Percentiles rank a stretch among this genome's conserved stretches.
phyloP scores from a whole-genome alignment of 2,113 vertebrate genomes.

The Mastomys coucha region DNA sequence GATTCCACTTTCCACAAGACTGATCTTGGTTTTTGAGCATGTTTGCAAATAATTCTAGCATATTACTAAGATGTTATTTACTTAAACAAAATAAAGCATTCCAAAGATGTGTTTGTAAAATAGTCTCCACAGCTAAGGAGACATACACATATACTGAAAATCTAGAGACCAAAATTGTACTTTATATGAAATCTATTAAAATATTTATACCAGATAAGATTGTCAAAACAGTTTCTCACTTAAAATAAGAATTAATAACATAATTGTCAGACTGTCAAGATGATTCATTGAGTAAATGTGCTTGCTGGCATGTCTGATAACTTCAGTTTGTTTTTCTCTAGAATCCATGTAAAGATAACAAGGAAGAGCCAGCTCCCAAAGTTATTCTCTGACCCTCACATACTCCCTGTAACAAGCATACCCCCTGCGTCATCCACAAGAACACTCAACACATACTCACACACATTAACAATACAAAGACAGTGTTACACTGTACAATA shows the following conservation, averaged over 20 bases:
- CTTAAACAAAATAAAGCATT: conserved; percentile 17
- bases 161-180: not conserved
- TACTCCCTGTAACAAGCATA: not conserved
- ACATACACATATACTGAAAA: not conserved
- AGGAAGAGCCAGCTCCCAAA: not conserved
- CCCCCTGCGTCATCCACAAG: not conserved
- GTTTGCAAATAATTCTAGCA: not conserved
- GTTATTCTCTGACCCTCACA: no score
- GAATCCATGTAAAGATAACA: not conserved
- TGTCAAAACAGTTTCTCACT: not conserved
- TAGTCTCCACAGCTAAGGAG: not conserved
- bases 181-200: conserved; percentile 16
- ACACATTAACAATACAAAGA: not conserved
- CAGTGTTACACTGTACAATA: not conserved
- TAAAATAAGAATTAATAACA: not conserved
- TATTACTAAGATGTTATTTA: not conserved
- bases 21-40: not conserved
- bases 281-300: not conserved
- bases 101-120: not conserved
- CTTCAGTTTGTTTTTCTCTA: not conserved
- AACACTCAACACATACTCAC: not conserved
- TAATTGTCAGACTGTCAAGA: not conserved
- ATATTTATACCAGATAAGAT: not conserved
- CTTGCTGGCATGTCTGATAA: not conserved
- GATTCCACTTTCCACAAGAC: not conserved